Base-by-base conservation (phyloP, 2,113 vertebrate species). In the Mormoops blainvillei region DNA sequence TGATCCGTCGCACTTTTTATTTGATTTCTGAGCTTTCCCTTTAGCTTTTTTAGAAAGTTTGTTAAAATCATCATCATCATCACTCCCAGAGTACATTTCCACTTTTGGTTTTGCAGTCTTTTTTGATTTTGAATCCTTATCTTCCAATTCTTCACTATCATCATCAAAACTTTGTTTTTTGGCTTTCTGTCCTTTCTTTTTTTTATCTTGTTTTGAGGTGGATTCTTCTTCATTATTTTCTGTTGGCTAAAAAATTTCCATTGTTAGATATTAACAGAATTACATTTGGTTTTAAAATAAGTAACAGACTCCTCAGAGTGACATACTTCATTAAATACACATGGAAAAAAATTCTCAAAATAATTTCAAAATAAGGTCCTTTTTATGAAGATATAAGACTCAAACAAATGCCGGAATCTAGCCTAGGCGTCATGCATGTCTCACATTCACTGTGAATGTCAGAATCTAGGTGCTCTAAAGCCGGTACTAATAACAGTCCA, bases 161-260 rank as follows among this genome's bases (percentile, higher is more conserved):
- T 99, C 99, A 92, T 99, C 99, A 20, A 98, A 98, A 96, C 95
- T 98, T 81, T 96, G 94, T 93, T 98, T 99, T 98, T 99, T 99
- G 82, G 88, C 99, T 95, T 99, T 99, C 74, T 99, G 99, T 76
- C 97, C 98, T 98, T 99, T 99, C 94, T 98, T 99, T 98, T 99
- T 99, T 98, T 99, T 99, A 96, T 99, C 99, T 89, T 99, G 99
- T 98, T 99, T 99, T 70, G 98, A 98, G 45, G 94, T 93, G 65
- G 95, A 41, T 94, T 99, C 98, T 73, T 98, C 98, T 26, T 99
- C 99, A 86, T 99, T 97, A 94, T 98, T 97, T 96, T 99, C 99
- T 76, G 97, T 91, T 98, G 98, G 98, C 99, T 99, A 98, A 94
- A 95, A 98, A 98, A 78, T 52, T 74, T 81, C 52, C 52, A 96